A percentile compares a stretch with the other conserved stretches of the same genome.
Conservation (phyloP, 2,113 vertebrate genomes). For the Epinephelus fuscoguttatus region DNA sequence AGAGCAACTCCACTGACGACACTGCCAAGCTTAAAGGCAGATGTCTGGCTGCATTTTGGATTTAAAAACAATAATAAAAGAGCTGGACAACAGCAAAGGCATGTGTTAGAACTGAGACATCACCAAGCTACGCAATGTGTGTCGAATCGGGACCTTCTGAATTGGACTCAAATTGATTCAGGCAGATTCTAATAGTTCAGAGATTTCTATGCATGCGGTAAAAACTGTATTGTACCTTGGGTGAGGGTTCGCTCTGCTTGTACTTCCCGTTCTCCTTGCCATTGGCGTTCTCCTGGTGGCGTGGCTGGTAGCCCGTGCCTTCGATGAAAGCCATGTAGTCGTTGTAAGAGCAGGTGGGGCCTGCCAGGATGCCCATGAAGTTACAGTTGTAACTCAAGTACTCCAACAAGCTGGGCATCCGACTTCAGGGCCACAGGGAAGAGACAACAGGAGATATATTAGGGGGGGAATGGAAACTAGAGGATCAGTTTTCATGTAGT, state of each 20-base stretch:
- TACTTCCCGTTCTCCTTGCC: constrained; percentile 90
- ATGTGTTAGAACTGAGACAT: no score
- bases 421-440: constrained; percentile 82
- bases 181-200: no score
- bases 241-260: constrained; percentile 90
- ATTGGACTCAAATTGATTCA: no score
- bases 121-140: no score
- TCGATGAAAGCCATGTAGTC: constrained; percentile 98
- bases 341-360: constrained; percentile 97
- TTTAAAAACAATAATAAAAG: no score
- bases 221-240: constrained; percentile 85
- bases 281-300: constrained; percentile 85
- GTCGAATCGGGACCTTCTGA: no score
- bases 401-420: constrained; percentile 96
- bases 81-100: no score
- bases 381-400: constrained; percentile 99
- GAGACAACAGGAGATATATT: not conserved
- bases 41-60: no score
- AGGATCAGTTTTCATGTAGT: not conserved
- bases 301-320: constrained; percentile 88
- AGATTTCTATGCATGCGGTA: not conserved
- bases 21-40: no score
- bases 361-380: constrained; percentile 99
- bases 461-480: not conserved
- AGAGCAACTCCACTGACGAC: no score